These are phyloP conservation scores for Xyliphius kryptos DNA, from an alignment of 2,113 vertebrate species.

Conservation along the genomic window DNA sequence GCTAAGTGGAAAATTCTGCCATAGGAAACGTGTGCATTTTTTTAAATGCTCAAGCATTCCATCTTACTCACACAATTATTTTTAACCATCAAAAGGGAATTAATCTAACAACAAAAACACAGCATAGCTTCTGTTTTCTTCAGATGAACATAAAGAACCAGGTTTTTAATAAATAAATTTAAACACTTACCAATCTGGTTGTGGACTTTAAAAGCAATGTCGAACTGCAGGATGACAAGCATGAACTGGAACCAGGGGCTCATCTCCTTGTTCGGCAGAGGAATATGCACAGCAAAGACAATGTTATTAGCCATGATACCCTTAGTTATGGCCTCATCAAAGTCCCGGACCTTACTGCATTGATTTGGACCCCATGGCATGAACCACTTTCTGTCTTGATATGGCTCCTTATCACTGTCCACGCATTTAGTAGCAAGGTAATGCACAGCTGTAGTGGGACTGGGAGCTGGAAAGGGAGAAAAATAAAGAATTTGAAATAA, in stretches of 20 bases:
- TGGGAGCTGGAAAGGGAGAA: constrained; percentile 71
- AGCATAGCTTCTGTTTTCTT: no score
- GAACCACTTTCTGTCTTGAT: constrained; percentile 79
- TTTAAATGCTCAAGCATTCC: no score
- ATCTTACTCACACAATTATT: no score
- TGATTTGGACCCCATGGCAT: constrained; percentile 85
- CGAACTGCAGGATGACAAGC: constrained; percentile 89
- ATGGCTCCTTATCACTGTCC: constrained; percentile 71
- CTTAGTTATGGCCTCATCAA: constrained; percentile 79
- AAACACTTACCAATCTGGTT: constrained; percentile 85
- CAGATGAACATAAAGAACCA: no score
- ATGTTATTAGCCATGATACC: constrained; percentile 92
- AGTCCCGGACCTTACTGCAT: constrained; percentile 79
- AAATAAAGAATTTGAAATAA: no score
- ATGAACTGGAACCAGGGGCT: constrained; percentile 99
- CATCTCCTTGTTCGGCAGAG: constrained; percentile 83
- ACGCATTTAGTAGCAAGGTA: constrained; percentile 87
- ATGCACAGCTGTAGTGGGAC: constrained; percentile 75
- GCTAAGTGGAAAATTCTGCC: no score
- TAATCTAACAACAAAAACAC: no score
- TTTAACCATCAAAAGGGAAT: no score
- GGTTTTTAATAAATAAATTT: neutral
- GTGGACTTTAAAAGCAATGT: constrained; percentile 86
- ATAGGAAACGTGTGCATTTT: no score
- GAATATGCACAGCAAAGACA: constrained; percentile 88